phyloP scores from a whole-genome alignment of 2,888 invertebrate species.

The Chrysolina oricalcia region DNA sequence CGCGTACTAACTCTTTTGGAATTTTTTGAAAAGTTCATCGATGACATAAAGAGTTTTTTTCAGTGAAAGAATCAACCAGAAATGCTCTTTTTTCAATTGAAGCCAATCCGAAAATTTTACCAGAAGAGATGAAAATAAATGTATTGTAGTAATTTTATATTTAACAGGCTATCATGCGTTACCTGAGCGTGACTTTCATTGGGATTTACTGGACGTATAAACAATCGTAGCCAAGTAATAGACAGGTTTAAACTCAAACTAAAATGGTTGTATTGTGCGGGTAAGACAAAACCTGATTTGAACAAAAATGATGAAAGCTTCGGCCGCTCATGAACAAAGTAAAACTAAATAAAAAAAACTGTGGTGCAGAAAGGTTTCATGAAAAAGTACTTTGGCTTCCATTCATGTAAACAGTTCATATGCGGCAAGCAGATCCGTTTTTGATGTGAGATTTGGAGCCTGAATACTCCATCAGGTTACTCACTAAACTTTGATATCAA shows the following conservation, averaged over 20 bases:
- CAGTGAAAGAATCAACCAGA: conserved; percentile 39
- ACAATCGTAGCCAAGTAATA: conserved; percentile 34
- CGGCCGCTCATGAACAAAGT: conserved; percentile 45
- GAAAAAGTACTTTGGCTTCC: conserved; percentile 56
- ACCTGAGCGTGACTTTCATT: conserved; percentile 41
- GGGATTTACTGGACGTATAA: conserved; percentile 31
- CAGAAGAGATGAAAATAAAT: conserved; percentile 51
- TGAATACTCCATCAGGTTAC: too few relatives aligned
- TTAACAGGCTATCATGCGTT: conserved; percentile 54
- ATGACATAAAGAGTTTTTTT: conserved; percentile 35
- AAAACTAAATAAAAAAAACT: conserved; percentile 43
- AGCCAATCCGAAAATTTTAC: conserved; percentile 39
- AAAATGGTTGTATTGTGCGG: conserved; percentile 43
- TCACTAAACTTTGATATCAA: too few relatives aligned
- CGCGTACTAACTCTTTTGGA: too few relatives aligned
- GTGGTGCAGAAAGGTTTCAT: conserved; percentile 50
- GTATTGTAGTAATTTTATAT: conserved; percentile 49
- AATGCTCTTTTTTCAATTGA: conserved; percentile 43
- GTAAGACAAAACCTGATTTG: conserved; percentile 40
- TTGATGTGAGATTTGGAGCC: too few relatives aligned
- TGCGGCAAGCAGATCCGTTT: too few relatives aligned
- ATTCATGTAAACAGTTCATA: too few relatives aligned
- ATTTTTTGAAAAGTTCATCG: conserved; percentile 35
- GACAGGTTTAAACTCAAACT: conserved; percentile 44
- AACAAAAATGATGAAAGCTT: conserved; percentile 49